Conservation (phyloP, 2,888 invertebrate species). For the Lucinisca nassula region DNA sequence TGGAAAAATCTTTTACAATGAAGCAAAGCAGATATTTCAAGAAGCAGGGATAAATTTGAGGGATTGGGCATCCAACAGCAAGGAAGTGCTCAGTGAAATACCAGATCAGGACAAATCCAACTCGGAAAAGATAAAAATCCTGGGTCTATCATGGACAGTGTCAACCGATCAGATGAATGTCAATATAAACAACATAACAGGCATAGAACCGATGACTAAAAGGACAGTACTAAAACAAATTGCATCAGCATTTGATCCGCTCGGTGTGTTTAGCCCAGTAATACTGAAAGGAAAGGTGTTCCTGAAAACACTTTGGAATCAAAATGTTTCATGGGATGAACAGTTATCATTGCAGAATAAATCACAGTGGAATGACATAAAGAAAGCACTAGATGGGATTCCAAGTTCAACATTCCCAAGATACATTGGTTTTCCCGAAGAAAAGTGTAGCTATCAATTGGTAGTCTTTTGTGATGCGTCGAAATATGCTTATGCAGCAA, state of each 20-base stretch:
- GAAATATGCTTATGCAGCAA: conserved; percentile 9
- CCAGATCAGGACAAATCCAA: background rate
- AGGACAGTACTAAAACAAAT: conserved; percentile 11
- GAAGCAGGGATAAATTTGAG: conserved; percentile 1
- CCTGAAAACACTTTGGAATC: conserved; percentile 7
- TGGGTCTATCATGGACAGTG: background rate
- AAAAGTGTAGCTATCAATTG: background rate
- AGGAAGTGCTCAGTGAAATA: background rate
- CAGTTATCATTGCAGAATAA: background rate
- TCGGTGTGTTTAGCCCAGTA: conserved; percentile 13
- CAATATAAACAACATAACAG: background rate
- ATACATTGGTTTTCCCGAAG: background rate
- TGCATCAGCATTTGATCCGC: conserved; percentile 21
- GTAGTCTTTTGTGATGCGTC: conserved; percentile 20
- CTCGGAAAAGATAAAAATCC: background rate
- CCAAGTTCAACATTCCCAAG: too few relatives aligned
- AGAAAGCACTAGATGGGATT: background rate
- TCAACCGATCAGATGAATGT: background rate
- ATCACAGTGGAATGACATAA: background rate
- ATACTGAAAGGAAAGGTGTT: conserved; percentile 6
- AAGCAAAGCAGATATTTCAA: background rate
- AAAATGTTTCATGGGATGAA: conserved; percentile 17
- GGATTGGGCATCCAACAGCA: background rate
- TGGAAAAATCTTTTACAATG: background rate
- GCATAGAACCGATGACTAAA: conserved; percentile 6